These are phyloP conservation scores for Eueides isabella DNA, from an alignment of 1,140 invertebrate species.

Conservation along the genomic window DNA sequence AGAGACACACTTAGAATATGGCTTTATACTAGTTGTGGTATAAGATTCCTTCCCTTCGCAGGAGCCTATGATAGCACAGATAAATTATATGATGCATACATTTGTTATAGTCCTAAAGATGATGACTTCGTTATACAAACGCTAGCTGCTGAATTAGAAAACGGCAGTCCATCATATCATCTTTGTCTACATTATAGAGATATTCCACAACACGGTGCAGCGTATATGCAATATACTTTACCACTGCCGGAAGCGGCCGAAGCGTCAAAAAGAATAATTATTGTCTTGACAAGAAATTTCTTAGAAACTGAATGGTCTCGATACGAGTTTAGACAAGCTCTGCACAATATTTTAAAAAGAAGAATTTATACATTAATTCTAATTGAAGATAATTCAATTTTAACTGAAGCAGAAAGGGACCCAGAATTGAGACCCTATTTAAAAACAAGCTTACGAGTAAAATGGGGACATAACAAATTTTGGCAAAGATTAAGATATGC, in stretches of 20 bases:
- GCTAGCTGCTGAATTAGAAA: conserved; percentile 93
- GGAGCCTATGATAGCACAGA: conserved; percentile 88
- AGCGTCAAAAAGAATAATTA: conserved; percentile 89
- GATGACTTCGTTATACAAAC: conserved; percentile 94
- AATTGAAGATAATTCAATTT: conserved; percentile 88
- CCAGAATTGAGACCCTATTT: conserved; percentile 94
- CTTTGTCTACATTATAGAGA: conserved; percentile 94
- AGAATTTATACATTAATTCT: conserved; percentile 92
- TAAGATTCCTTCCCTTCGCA: conserved; percentile 88
- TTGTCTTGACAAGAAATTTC: conserved; percentile 92
- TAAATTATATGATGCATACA: conserved; percentile 96
- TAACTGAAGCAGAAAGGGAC: conserved; percentile 91
- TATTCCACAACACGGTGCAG: conserved; percentile 86
- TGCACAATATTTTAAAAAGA: conserved; percentile 93
- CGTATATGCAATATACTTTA: conserved; percentile 88
- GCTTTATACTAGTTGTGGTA: conserved; percentile 93
- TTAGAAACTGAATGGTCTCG: conserved; percentile 94
- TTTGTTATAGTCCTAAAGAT: conserved; percentile 96
- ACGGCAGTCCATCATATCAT: conserved; percentile 88
- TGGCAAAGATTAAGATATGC: conserved; percentile 95
- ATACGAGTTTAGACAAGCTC: conserved; percentile 90
- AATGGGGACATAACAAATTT: conserved; percentile 95
- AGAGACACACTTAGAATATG: conserved; percentile 92
- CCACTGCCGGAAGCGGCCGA: conserved; percentile 94
- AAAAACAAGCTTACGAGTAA: conserved; percentile 90